A percentile compares a stretch with the other conserved stretches of the same genome.
phyloP scores from a whole-genome alignment of 2,113 vertebrate genomes.

The Vidua macroura region DNA sequence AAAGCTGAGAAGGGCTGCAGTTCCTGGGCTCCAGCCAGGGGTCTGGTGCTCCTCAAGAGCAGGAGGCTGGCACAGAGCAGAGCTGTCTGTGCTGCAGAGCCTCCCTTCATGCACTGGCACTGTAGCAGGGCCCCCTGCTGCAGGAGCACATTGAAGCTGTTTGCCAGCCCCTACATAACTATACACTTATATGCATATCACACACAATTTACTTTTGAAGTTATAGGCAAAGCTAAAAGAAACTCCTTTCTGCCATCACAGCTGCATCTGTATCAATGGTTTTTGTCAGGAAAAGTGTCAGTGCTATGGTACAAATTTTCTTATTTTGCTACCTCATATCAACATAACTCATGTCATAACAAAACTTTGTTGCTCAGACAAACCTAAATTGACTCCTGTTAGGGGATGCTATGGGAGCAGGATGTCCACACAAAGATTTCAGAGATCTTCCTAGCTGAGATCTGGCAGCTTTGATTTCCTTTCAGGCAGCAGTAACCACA shows the following conservation, averaged over 20 bases:
- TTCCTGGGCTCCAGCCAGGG: not conserved
- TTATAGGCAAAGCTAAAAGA: not conserved
- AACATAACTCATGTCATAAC: not conserved
- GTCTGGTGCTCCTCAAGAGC: not conserved
- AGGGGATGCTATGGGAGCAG: not conserved
- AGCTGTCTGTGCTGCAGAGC: not conserved
- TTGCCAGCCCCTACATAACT: not conserved
- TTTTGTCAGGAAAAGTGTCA: not conserved
- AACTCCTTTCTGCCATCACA: not conserved
- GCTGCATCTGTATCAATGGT: not conserved
- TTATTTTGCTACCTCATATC: not conserved
- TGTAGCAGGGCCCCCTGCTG: not conserved
- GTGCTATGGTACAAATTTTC: not conserved
- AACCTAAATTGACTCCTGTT: not conserved
- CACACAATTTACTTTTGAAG: not conserved
- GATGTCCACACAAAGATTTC: not conserved
- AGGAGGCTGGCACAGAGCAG: not conserved
- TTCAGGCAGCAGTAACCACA: not conserved
- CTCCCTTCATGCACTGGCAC: not conserved
- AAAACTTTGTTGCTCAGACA: not conserved
- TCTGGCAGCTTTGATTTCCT: not conserved
- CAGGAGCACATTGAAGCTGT: not conserved
- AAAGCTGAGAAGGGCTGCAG: not conserved
- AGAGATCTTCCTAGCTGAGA: not conserved
- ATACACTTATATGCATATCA: not conserved